Conservation (phyloP, 2,797 vertebrate species). For the Aphelocoma californica region DNA sequence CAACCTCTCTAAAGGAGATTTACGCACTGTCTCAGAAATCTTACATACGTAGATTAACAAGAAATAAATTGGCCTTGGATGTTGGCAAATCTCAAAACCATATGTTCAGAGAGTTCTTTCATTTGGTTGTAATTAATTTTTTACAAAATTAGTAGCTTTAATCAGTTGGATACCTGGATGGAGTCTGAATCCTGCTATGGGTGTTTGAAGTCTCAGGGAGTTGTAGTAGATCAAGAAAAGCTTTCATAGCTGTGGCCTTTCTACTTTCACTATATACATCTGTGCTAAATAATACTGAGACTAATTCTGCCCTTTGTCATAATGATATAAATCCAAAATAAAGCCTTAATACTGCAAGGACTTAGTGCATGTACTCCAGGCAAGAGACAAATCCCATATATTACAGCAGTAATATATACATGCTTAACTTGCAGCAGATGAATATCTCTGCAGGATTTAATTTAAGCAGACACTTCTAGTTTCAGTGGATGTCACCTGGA, state of each 20-base stretch:
- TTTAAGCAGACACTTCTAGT: conserved; percentile 6
- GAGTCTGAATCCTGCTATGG: not conserved
- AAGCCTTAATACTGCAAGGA: not conserved
- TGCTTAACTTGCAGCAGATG: not conserved
- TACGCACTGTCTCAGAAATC: not conserved
- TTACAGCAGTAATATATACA: not conserved
- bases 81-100: conserved; percentile 59
- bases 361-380: not conserved
- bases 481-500: not conserved
- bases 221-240: not conserved
- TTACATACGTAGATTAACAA: conserved; percentile 37
- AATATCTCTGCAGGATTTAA: conserved; percentile 21
- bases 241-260: conserved; percentile 19
- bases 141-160: conserved; percentile 45
- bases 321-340: conserved; percentile 21
- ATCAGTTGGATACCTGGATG: conserved; percentile 21
- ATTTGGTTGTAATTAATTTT: conserved; percentile 66
- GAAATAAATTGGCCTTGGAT: conserved; percentile 40
- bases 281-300: conserved; percentile 4
- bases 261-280: not conserved
- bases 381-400: not conserved
- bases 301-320: conserved; percentile 4
- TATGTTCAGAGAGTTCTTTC: conserved; percentile 64
- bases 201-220: conserved; percentile 32
- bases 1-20: not conserved